Evolutionary conservation across 1,140 invertebrate species (phyloP), one percentile per base, ranked within the genome.

Genomic region (Pogonognathellus flavescens): DNA sequence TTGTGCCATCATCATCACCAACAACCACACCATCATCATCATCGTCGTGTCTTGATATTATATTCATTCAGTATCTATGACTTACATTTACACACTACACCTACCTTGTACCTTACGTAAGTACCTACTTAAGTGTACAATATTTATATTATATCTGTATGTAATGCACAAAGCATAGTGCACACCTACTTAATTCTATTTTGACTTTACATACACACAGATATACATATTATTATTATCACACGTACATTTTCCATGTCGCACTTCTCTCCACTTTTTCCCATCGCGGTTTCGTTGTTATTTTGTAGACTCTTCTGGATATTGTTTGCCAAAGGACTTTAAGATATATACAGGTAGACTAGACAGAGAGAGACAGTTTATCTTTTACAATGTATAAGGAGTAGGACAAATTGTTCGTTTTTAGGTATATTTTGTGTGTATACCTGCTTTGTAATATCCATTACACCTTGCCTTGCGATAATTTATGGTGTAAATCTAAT

Each of bases 191-290:
- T 41, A 41, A 66, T 25, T 66, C 62, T 66, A 25, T 66, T 66
- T 66, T 66, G 62, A 66, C 62, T 66, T 66, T 25, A 66, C 60
- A 22, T 22, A 22, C 22, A 66, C 62, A 66, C 25, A 25, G 16
- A 9, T 16, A 25, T 60, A 60, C 59, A 22, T 18, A 60, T 20
- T 60, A 60, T 60, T 60, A 60, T 60, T 18, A 16, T 16, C n/a
- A 18, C 22, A 60, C 9, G 18, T 14, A 16, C 53, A 55, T 16
- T 55, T 55, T 14, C 53, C 62, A 66, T 25, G 62, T 20, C 62
- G 62, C 62, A 66, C 62, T 20, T 66, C 62, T 66, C 22, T 25
- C 22, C 18, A 25, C 22, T 66, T 66, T 66, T 66, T 66, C 62
- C 62, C 62, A 66, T 25, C 20, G 62, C 25, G 62, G 62, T 66